phyloP scores from a whole-genome alignment of 2,113 vertebrate species.

The Semicossyphus pulcher region DNA sequence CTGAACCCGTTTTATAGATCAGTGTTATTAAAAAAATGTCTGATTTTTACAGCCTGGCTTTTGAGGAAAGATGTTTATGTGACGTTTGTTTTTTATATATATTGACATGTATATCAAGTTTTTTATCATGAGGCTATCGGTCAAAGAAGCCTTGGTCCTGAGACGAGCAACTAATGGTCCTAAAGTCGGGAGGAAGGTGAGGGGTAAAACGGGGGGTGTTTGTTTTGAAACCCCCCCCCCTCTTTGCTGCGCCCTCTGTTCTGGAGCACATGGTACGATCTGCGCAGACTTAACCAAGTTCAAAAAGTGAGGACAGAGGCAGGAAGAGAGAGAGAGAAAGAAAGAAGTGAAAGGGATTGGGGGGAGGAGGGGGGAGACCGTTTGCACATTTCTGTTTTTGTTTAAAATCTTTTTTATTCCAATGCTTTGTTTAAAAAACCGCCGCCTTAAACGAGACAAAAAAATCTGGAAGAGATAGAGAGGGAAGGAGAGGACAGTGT shows the following conservation, averaged over 20 bases:
- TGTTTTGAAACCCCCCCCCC: background rate
- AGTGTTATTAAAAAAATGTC: slow-evolving; percentile 31
- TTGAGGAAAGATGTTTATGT: slow-evolving; percentile 43
- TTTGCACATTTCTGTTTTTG: slow-evolving; percentile 66
- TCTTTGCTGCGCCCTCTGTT: background rate
- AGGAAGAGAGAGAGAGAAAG: slow-evolving; percentile 8
- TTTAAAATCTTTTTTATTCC: slow-evolving; percentile 2
- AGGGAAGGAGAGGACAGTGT: slow-evolving; percentile 52
- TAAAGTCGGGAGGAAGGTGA: background rate
- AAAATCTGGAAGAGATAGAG: slow-evolving; percentile 29
- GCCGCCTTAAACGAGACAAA: slow-evolving; percentile 55
- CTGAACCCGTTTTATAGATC: slow-evolving; percentile 28
- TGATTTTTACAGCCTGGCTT: slow-evolving; percentile 15
- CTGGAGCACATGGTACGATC: slow-evolving; percentile 57
- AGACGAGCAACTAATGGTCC: slow-evolving; percentile 26
- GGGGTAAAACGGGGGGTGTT: background rate
- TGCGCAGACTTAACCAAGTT: slow-evolving; percentile 55
- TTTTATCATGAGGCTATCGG: slow-evolving; percentile 16
- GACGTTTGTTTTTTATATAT: slow-evolving; percentile 19
- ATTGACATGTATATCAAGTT: slow-evolving; percentile 21
- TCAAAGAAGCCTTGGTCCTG: slow-evolving; percentile 38
- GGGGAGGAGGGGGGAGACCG: background rate
- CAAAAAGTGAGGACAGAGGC: slow-evolving; percentile 26
- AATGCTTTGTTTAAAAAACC: slow-evolving; percentile 46
- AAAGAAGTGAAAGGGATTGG: background rate